phyloP scores from a whole-genome alignment of 2,797 vertebrate genomes.

The Characodon lateralis region DNA sequence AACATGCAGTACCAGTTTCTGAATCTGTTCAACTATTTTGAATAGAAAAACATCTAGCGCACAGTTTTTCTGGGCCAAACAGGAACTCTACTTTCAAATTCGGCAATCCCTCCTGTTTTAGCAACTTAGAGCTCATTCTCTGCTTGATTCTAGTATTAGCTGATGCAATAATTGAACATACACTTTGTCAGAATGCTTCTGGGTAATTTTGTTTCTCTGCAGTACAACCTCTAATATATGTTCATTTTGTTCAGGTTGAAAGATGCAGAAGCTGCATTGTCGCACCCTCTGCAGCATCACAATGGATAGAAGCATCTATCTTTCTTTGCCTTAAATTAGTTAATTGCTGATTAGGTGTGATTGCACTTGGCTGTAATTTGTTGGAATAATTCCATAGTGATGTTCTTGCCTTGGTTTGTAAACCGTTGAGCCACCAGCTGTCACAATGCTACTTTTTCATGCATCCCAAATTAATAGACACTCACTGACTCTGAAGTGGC shows the following conservation, averaged over 20 bases:
- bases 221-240: neutral
- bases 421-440: slow-evolving; percentile 66
- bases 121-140: neutral
- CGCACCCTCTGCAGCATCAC: slow-evolving; percentile 1
- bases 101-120: slow-evolving; percentile 7
- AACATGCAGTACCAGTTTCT: slow-evolving; percentile 49
- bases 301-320: slow-evolving; percentile 35
- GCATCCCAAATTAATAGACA: slow-evolving; percentile 76
- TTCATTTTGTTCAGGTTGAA: slow-evolving; percentile 9
- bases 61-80: slow-evolving; percentile 43
- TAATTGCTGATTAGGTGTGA: slow-evolving; percentile 64
- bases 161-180: neutral
- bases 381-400: slow-evolving; percentile 53
- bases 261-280: slow-evolving; percentile 5
- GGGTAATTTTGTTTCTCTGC: neutral
- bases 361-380: slow-evolving; percentile 48
- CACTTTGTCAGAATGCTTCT: slow-evolving; percentile 1
- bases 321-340: slow-evolving; percentile 45
- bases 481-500: slow-evolving; percentile 69
- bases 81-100: slow-evolving; percentile 28
- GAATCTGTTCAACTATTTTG: slow-evolving; percentile 49
- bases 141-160: neutral
- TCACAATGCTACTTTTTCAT: slow-evolving; percentile 68
- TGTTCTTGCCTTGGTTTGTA: slow-evolving; percentile 58
- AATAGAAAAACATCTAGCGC: neutral